Conservation (phyloP, 64 coral and sea anemone species). For the Anthopleura sola region DNA sequence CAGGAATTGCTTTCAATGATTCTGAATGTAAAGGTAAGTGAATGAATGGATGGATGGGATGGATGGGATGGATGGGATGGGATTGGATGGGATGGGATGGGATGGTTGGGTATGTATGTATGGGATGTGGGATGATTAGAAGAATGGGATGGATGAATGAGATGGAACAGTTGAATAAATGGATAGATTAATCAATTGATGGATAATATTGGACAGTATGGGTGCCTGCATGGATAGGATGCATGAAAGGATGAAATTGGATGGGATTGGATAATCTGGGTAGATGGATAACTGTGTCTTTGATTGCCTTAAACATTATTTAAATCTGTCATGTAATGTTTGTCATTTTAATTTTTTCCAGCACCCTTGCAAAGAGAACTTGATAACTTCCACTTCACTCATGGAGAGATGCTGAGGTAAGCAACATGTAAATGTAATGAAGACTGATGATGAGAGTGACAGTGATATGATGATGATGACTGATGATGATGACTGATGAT, state of each 20-base stretch:
- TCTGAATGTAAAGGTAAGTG: slow-evolving; percentile 66
- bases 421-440: too few species aligned
- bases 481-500: too few species aligned
- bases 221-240: too few species aligned
- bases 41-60: not conserved
- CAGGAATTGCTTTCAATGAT: slow-evolving; percentile 58
- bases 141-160: not conserved
- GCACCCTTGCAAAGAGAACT: slow-evolving; percentile 24
- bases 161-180: not conserved
- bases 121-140: too few species aligned
- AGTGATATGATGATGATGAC: too few species aligned
- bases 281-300: too few species aligned
- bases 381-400: slow-evolving; percentile 76
- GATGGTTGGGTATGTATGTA: not conserved
- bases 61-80: not conserved
- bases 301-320: too few species aligned
- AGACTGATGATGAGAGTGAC: too few species aligned
- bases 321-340: too few species aligned
- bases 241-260: not conserved
- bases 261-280: not conserved
- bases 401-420: slow-evolving; percentile 70
- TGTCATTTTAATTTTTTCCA: not conserved
- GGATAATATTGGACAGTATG: not conserved
- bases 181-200: too few species aligned
- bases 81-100: not conserved